Base-by-base conservation (phyloP, 1,140 invertebrate species). In the Frieseomelitta varia region DNA sequence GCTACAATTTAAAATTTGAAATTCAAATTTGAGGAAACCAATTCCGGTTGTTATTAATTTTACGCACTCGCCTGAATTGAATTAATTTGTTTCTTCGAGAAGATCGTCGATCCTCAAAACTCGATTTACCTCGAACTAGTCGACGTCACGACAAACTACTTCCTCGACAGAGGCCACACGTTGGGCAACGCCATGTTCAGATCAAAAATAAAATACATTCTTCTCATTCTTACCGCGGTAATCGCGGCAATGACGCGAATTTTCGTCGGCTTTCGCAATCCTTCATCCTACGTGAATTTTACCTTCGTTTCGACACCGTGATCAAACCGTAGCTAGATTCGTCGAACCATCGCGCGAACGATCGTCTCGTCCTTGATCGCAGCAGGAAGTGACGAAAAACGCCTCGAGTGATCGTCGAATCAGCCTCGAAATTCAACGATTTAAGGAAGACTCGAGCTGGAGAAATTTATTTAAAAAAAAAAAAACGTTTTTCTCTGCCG, bases 371-470 rank as follows among this genome's bases (percentile, higher is more conserved):
- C 86, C 87, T 87, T 69, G 87, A 81, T 81, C 53, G 51, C 71
- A 73, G 47, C 65, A 34, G 24, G 76, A 84, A 84, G 21, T 24
- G 34, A 27, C 61, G 19, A 19, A 61, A 21, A 68, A 63, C 58
- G 24, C 27, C 68, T 79, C 34, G 75, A 74, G 61, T 67, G 53
- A 68, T 79, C 51, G 10, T 63, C 19, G 51, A 39, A 19, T 74
- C 73, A 74, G 76, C 55, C 51, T 77, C 78, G 69, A 85, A 86
- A 87, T 84, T 87, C 79, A 69, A 30, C 81, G 78, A 30, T 58
- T 34, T 24, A 24, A 24, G 15, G 27, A 47, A 27, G 11, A 19
- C 68, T 8, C 0, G 39, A 47, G 8, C 8, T 47, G 39, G 8
- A 10, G 39, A 47, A 47, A 47, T 47, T 47, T 47, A 47, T 47